Base-by-base conservation (phyloP, 2,113 vertebrate genomes). In the Saccopteryx bilineata region DNA sequence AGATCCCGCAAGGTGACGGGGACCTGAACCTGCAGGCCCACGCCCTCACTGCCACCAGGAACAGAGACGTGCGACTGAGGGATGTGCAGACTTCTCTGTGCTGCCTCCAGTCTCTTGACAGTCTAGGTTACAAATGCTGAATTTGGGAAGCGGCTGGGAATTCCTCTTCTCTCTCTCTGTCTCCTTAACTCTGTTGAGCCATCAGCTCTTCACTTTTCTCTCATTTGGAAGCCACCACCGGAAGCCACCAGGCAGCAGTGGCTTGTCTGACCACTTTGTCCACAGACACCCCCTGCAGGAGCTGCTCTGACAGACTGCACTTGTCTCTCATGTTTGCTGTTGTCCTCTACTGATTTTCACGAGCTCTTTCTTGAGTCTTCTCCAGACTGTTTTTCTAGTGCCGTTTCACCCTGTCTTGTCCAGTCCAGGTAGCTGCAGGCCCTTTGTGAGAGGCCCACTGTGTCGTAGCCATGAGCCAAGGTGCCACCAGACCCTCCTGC, bases 381-480 rank as follows among this genome's bases (percentile, higher is more conserved):
- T 71, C 50, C n/a, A 19, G 10, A 54, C 52, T 2, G 2, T 60
- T 74, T 23, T 68, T 61, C 71, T 24, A 60, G 19, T 2, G 23
- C 9, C 24, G 9, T 52, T 46, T 39, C 7, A n/a, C 14, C 10
- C 31, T 54, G 24, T 21, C 31, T n/a, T 21, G 5, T 86, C 19
- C 14, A 5, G 19, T 50, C 8, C 39, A 54, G 68, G 19, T 24
- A 7, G 54, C 12, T 0, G 1, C 14, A 31, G 65, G 33, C 56
- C 18, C 48, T 63, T 74, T n/a, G 13, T 19, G 21, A 60, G 14
- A 46, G 52, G 68, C 61, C 24, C 15, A 56, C 2, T 0, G 8
- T 12, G 21, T n/a, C 13, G 21, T 0, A 2, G 13, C 3, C 2
- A 2, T 56, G 48, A 63, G 79, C n/a, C 5, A 21, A 1, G 5